phyloP scores from a whole-genome alignment of 2,888 invertebrate genomes.

The Aporophyla lueneburgensis region DNA sequence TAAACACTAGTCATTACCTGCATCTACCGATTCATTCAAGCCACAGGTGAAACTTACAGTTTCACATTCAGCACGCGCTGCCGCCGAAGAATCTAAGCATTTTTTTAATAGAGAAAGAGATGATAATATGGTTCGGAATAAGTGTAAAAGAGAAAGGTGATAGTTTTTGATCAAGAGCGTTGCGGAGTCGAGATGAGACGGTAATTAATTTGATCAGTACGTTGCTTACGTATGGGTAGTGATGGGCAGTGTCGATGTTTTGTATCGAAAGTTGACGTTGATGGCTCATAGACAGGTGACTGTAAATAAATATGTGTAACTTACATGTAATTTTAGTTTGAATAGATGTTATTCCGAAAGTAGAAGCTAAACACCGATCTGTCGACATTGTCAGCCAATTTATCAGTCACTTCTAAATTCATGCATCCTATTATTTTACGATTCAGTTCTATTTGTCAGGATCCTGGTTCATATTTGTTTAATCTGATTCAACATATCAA shows the following conservation, averaged over 20 bases:
- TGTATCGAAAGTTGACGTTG: constrained; percentile 35
- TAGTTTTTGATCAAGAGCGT: constrained; percentile 81
- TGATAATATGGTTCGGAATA: constrained; percentile 54
- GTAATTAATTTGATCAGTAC: constrained; percentile 90
- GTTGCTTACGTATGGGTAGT: constrained; percentile 79
- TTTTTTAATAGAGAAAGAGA: constrained; percentile 77
- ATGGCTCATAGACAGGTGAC: neutral
- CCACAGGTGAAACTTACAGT: constrained; percentile 86
- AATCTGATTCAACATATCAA: neutral
- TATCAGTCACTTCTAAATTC: neutral
- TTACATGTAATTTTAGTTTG: neutral
- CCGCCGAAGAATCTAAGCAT: constrained; percentile 81
- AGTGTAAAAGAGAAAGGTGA: constrained; percentile 73
- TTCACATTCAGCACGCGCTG: constrained; percentile 88
- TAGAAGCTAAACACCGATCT: neutral
- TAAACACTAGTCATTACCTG: constrained; percentile 65
- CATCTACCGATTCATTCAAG: constrained; percentile 81
- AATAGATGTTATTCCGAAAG: neutral
- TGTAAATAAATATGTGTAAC: neutral
- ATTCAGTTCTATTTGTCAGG: neutral
- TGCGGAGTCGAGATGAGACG: constrained; percentile 84
- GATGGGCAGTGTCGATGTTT: constrained; percentile 72
- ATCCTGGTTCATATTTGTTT: neutral
- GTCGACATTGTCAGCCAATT: neutral
- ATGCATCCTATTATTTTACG: neutral